phyloP scores from a whole-genome alignment of 2,888 invertebrate species.

The Drosophila meridiana region DNA sequence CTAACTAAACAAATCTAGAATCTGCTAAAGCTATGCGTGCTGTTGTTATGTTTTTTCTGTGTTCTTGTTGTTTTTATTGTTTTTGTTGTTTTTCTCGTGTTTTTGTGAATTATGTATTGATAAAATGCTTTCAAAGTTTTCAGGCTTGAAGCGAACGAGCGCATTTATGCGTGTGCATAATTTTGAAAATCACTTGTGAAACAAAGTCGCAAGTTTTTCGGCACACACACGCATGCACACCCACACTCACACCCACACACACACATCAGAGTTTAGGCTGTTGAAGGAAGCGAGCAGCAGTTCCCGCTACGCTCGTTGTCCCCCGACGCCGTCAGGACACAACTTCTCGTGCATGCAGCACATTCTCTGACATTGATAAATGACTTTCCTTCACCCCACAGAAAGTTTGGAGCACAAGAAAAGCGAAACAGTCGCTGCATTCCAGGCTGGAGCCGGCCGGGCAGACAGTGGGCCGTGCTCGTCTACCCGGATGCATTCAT shows the following conservation, averaged over 20 bases:
- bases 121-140: conserved; percentile 52
- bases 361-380: conserved; percentile 79
- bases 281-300: conserved; percentile 11
- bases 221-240: conserved; percentile 27
- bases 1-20: conserved; percentile 33
- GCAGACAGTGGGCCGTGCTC: not conserved
- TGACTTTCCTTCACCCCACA: conserved; percentile 61
- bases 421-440: conserved; percentile 53
- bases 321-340: conserved; percentile 13
- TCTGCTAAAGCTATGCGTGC: conserved; percentile 18
- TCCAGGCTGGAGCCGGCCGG: not conserved
- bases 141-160: conserved; percentile 36
- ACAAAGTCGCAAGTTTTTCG: conserved; percentile 79
- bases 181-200: conserved; percentile 79
- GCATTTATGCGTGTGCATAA: conserved; percentile 78
- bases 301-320: not conserved
- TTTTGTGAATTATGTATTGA: conserved; percentile 57
- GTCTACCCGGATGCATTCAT: conserved; percentile 71
- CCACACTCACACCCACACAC: not conserved
- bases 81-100: conserved; percentile 6
- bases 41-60: not conserved
- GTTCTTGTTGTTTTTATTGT: conserved; percentile 1
- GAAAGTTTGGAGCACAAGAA: conserved; percentile 73
- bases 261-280: conserved; percentile 42
- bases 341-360: conserved; percentile 76